Base-by-base conservation (phyloP, 2,888 invertebrate genomes). In the Pseudococcus viburni region DNA sequence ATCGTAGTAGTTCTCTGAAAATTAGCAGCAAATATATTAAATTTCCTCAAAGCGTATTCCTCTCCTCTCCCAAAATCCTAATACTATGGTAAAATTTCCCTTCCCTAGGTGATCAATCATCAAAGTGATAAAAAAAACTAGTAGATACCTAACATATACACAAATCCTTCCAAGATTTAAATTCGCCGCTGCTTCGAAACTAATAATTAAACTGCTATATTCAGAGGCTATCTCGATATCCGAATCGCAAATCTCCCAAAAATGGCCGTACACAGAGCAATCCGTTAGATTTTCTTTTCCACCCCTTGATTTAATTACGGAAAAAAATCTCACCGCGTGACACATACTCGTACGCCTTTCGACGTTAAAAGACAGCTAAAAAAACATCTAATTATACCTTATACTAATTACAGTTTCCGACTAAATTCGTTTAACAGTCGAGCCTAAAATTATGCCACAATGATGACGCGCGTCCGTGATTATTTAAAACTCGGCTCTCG, bases 311-410 rank as follows among this genome's bases (percentile, higher is more conserved):
- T 83, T 83, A 83, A 83, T 83, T 83, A 83, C 80, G 33, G 46
- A 46, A 46, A 83, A 39, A 83, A 46, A 83, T 46, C 39, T 46
- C 80, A 46, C 42, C 80, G 80, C 46, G 9, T 83, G 80, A 83
- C 80, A 83, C 33, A 12, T 83, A 17, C 46, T 42, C 80, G 80
- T 19, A 46, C 80, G 80, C 39, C 46, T 83, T 46, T 83, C 19
- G 19, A 83, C 80, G 46, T 73, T 73, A 83, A 11, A 83, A 83
- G 80, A 46, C 42, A 42, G 77, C 39, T 77, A 17, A 7, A 9
- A 83, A 83, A 83, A 73, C 73, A 83, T 83, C 80, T 83, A 83
- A 83, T 83, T 83, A 83, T 83, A 83, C 80, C 42, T 83, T 83
- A 0, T 46, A 83, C 80, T 83, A 83, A 83, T 83, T 83, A 83